Conservation (phyloP, 2,797 vertebrate genomes). For the Cryptoprocta ferox region DNA sequence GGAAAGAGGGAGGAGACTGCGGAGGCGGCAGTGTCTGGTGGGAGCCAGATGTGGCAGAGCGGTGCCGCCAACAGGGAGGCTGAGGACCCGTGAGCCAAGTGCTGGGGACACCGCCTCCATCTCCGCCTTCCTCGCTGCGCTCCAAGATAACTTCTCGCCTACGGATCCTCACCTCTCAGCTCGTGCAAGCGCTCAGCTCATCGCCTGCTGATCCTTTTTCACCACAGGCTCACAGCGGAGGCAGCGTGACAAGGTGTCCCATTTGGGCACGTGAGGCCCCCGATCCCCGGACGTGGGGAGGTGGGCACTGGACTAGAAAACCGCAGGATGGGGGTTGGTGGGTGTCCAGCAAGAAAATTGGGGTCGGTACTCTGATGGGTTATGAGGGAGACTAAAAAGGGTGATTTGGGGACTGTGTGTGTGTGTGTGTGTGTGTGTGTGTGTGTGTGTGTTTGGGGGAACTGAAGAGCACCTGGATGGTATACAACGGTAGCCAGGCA, state of each 20-base stretch:
- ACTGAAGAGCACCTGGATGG: neutral
- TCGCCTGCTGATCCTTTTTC: neutral
- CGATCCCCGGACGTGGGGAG: neutral
- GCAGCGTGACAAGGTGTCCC: neutral
- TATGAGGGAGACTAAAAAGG: neutral
- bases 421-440: neutral
- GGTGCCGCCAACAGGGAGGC: neutral
- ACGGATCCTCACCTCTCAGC: neutral
- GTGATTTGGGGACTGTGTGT: neutral
- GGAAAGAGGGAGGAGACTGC: slow-evolving; percentile 70
- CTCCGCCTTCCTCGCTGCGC: neutral
- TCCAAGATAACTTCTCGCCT: neutral
- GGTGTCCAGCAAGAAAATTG: neutral
- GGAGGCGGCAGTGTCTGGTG: neutral
- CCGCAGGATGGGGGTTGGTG: neutral
- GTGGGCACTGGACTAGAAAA: slow-evolving; percentile 11
- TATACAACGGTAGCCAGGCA: slow-evolving; percentile 44
- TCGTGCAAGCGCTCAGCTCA: neutral
- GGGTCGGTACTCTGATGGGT: neutral
- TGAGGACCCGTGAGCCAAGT: neutral
- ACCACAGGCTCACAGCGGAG: neutral
- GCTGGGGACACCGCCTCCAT: neutral
- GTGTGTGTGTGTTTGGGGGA: neutral
- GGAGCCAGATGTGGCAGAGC: neutral
- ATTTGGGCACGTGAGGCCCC: slow-evolving; percentile 30